Evolutionary conservation across 2,113 vertebrate genomes (phyloP).

Genomic region (Gadus macrocephalus): DNA sequence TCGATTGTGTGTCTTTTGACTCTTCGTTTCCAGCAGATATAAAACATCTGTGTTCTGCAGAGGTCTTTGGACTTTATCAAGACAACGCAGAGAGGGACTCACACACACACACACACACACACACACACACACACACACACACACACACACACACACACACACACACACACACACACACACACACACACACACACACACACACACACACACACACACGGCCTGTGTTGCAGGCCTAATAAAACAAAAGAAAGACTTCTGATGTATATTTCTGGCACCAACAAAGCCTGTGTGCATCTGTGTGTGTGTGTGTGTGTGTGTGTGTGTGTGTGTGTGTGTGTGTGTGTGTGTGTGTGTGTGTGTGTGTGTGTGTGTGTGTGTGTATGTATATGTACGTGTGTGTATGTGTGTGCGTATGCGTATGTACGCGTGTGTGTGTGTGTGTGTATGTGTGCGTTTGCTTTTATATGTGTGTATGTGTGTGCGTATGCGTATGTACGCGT

Average conservation of each 20-base stretch:
- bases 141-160: background rate
- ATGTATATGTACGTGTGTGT: slow-evolving; percentile 20
- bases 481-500: too few species aligned
- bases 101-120: too few species aligned
- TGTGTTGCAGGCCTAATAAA: slow-evolving; percentile 14
- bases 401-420: slow-evolving; percentile 41
- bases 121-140: too few species aligned
- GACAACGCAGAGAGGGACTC: background rate
- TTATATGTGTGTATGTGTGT: too few species aligned
- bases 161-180: background rate
- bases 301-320: slow-evolving; percentile 25
- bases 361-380: slow-evolving; percentile 15
- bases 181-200: background rate
- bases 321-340: slow-evolving; percentile 26
- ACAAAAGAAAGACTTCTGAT: too few species aligned
- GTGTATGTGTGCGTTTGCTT: slow-evolving; percentile 22
- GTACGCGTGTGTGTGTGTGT: slow-evolving; percentile 31
- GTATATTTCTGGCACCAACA: slow-evolving; percentile 24
- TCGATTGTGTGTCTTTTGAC: too few species aligned
- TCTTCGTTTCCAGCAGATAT: background rate
- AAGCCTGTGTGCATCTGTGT: slow-evolving; percentile 3
- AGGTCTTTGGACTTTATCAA: too few species aligned
- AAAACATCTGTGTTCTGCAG: too few species aligned
- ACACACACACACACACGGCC: background rate
- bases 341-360: slow-evolving; percentile 43